Evolutionary conservation across 2,888 invertebrate species (phyloP).

Genomic region (Platycheirus rosarum): DNA sequence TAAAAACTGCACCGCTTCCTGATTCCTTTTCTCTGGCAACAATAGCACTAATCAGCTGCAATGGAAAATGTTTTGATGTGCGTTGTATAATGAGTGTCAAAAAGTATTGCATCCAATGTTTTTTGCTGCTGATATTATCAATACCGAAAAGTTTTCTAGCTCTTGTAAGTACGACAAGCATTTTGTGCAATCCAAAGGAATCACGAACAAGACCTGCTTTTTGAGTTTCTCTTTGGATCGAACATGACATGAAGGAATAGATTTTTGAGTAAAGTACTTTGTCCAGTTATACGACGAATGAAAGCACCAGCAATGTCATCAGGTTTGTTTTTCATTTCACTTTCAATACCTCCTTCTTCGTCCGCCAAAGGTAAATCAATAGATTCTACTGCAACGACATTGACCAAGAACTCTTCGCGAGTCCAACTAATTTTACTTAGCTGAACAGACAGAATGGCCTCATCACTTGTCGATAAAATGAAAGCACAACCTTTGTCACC

Average conservation of each 20-base stretch:
- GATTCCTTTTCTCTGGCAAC: constrained; percentile 89
- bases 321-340: constrained; percentile 91
- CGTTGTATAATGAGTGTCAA: constrained; percentile 90
- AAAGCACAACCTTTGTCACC: constrained; percentile 85
- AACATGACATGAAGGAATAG: constrained; percentile 83
- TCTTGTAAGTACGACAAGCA: constrained; percentile 93
- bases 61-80: constrained; percentile 94
- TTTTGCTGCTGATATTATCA: constrained; percentile 90
- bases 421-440: constrained; percentile 90
- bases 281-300: constrained; percentile 87
- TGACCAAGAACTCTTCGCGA: constrained; percentile 94
- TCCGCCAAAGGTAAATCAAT: constrained; percentile 98
- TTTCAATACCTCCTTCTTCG: constrained; percentile 96
- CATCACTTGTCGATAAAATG: constrained; percentile 86
- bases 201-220: constrained; percentile 90
- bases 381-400: constrained; percentile 93
- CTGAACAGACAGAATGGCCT: constrained; percentile 87
- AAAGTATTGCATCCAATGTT: constrained; percentile 89
- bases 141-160: constrained; percentile 95
- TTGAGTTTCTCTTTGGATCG: constrained; percentile 83
- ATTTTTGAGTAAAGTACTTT: constrained; percentile 84
- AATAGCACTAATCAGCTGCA: constrained; percentile 91
- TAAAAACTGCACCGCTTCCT: constrained; percentile 88
- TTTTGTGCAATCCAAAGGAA: constrained; percentile 97
- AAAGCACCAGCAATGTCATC: constrained; percentile 88